Evolutionary conservation across 2,888 invertebrate species (phyloP), one percentile per base, ranked within the genome.

Genomic region (Dinocampus coccinellae): DNA sequence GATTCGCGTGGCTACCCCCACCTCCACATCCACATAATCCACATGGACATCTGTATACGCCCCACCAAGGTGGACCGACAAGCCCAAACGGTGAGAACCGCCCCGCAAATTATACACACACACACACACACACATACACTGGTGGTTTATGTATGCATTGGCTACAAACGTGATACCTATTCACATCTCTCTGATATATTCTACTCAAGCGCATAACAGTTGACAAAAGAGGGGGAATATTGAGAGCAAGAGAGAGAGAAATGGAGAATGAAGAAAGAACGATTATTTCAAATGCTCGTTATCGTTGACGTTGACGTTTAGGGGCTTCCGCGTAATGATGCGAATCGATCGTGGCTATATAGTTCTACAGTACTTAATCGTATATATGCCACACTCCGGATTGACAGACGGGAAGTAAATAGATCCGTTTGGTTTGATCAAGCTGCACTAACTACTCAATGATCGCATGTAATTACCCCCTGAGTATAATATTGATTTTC

Each of bases 1-100:
- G 92, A 72, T 92, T 92, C 78, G 91, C 92, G 20, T 92, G 92
- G 90, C 90, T 93, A 88, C 90, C 91, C 67, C 91, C 90, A 13
- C 91, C 91, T 62, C 90, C 90, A 20, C 90, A 86, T 72, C 90
- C 91, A 13, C 91, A 90, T 26, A 91, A 90, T 79, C 91, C 90
- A 2, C 90, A 86, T 73, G 83, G 85, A 74, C 86, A 87, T 75
- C 84, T 87, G 52, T 87, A 87, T 81, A 82, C 84, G 29, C 82
- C 86, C 16, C 86, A 47, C 47, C 47, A 86, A 73, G 85, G 85
- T 57, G 85, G 85, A 73, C 83, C 87, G 3, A 86, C 86, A 42
- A 87, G 87, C 78, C 87, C 87, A 13, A 87, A 87, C 75, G 87
- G 87, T 87, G 76, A 83, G 84, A 39, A 53, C 66, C 71, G 71